Evolutionary conservation across 2,888 invertebrate genomes (phyloP).

Genomic region (Carcina quercana): DNA sequence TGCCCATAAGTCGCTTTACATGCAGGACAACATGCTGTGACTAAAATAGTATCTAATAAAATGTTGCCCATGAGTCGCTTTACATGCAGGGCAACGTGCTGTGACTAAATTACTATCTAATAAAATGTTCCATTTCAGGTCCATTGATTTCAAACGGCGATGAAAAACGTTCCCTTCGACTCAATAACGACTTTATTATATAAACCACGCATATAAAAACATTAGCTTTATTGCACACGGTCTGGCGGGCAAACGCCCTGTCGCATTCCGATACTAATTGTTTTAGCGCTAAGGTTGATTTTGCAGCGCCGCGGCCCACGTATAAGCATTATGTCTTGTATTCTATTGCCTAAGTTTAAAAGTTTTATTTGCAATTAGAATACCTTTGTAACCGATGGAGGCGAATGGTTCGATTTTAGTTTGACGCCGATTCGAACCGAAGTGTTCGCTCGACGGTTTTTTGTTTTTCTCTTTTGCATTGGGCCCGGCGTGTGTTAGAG

Average conservation of each 20-base stretch:
- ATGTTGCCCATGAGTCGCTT: too few relatives aligned
- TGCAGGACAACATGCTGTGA: too few relatives aligned
- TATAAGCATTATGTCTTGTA: conserved; percentile 14
- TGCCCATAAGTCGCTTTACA: too few relatives aligned
- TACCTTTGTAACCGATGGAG: conserved; percentile 29
- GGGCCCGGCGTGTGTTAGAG: conserved; percentile 35
- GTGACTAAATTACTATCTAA: too few relatives aligned
- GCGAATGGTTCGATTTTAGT: conserved; percentile 51
- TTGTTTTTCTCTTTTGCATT: conserved; percentile 34
- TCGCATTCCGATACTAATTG: conserved; percentile 66
- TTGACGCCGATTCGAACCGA: conserved; percentile 29
- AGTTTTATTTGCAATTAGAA: conserved; percentile 2
- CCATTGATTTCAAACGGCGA: too few relatives aligned
- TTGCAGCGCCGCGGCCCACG: conserved; percentile 46
- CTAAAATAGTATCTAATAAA: too few relatives aligned
- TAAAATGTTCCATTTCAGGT: too few relatives aligned
- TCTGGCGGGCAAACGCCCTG: conserved; percentile 44
- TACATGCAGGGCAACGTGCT: too few relatives aligned
- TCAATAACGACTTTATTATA: conserved; percentile 40
- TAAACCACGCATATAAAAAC: conserved; percentile 51
- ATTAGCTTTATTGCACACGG: conserved; percentile 60
- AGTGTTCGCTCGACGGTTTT: conserved; percentile 37
- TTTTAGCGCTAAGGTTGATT: conserved; percentile 58
- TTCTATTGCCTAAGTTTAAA: conserved; percentile 5
- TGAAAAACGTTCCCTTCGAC: conserved; percentile 33